A percentile compares a stretch with the other conserved stretches of the same genome.
These are phyloP conservation scores for Cephus cinctus DNA, from an alignment of 1,140 invertebrate species.

Conservation along the genomic window DNA sequence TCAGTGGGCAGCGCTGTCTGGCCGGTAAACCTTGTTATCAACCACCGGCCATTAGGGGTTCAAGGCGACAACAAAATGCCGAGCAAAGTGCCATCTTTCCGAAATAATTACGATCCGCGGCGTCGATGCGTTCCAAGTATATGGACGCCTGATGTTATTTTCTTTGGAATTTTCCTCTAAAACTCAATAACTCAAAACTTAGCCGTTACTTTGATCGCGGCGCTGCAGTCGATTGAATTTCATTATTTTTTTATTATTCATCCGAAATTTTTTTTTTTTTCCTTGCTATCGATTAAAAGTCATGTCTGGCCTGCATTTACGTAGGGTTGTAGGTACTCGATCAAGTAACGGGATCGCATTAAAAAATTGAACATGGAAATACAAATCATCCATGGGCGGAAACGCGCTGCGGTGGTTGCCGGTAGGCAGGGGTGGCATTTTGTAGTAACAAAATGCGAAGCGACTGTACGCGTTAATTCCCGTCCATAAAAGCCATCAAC, in stretches of 20 bases:
- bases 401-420: slow-evolving; percentile 13
- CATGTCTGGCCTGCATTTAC: too few species aligned
- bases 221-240: too few species aligned
- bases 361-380: slow-evolving; percentile 50
- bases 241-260: too few species aligned
- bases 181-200: too few species aligned
- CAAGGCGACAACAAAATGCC: slow-evolving; percentile 55
- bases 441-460: slow-evolving; percentile 54
- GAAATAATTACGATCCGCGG: slow-evolving; percentile 49
- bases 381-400: slow-evolving; percentile 42
- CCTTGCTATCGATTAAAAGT: too few species aligned
- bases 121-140: too few species aligned
- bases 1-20: slow-evolving; percentile 50
- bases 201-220: too few species aligned
- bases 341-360: slow-evolving; percentile 36
- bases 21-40: slow-evolving; percentile 54
- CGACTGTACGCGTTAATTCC: slow-evolving; percentile 52
- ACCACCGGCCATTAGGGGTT: slow-evolving; percentile 55
- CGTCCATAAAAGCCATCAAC: slow-evolving; percentile 57
- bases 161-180: too few species aligned
- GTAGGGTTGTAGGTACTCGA: too few species aligned
- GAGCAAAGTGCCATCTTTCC: slow-evolving; percentile 57
- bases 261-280: too few species aligned
- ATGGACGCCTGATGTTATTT: too few species aligned
- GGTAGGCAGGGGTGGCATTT: slow-evolving; percentile 31